A percentile compares a stretch with the other conserved stretches of the same genome.
Evolutionary conservation across 2,888 invertebrate genomes (phyloP).

Genomic region (Sabatieria punctata): DNA sequence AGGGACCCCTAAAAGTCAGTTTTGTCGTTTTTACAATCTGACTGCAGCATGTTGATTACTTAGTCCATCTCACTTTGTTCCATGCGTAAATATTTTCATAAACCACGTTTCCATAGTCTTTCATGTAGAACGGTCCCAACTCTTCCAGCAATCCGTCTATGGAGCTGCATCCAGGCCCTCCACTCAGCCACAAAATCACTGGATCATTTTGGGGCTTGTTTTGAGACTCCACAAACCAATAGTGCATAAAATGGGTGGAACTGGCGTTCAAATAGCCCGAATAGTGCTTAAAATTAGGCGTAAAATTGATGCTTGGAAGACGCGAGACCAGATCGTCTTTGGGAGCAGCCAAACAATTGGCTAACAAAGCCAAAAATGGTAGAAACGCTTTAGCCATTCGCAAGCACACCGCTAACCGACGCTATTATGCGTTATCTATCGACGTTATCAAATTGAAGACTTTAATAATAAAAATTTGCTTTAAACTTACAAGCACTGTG

Average conservation of each 20-base stretch:
- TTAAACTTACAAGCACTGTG: too few relatives aligned
- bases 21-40: too few relatives aligned
- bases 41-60: too few relatives aligned
- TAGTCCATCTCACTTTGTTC: conserved; percentile 14
- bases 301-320: background rate
- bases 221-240: conserved; percentile 31
- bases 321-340: background rate
- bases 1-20: too few relatives aligned
- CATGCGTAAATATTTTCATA: conserved; percentile 12
- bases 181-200: conserved; percentile 33
- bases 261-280: background rate
- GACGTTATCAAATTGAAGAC: too few relatives aligned
- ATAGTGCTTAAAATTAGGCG: background rate
- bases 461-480: too few relatives aligned
- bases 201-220: conserved; percentile 27
- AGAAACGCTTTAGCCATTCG: too few relatives aligned
- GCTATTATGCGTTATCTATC: too few relatives aligned
- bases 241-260: background rate
- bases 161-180: conserved; percentile 34
- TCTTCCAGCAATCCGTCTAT: conserved; percentile 30
- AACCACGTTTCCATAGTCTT: conserved; percentile 10
- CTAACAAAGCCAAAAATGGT: too few relatives aligned
- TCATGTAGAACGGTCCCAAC: conserved; percentile 28
- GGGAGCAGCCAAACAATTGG: too few relatives aligned
- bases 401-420: too few relatives aligned